Base-by-base conservation (phyloP, 2,113 vertebrate genomes). In the Epinephelus lanceolatus region DNA sequence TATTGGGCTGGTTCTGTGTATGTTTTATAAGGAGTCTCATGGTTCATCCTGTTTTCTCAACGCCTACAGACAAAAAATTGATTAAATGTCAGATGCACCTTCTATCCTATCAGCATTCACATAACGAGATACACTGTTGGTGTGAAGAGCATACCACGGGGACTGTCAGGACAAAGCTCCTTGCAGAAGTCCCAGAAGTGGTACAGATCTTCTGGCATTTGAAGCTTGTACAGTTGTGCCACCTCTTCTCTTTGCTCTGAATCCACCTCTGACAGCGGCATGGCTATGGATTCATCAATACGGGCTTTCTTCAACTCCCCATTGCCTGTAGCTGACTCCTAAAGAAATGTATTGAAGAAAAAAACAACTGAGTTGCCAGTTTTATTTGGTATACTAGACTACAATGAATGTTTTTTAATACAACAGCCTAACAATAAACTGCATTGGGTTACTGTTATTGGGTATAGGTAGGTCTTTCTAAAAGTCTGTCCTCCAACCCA, bases 151-250 rank as follows among this genome's bases (percentile, higher is more conserved):
- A 78, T 91, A 99, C 98, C 97, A 85, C 95, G 88, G 15, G 98
- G 98, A 62, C 95, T 94, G 63, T 96, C 96, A n/a, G 96, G 93
- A 85, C 94, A 83, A 66, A 97, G 93, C 0, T 95, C 94, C 78
- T 95, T 94, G 93, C 98, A 99, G 87, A 99, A 97, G 69, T 96
- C 96, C 98, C 98, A 99, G 65, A 99, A 98, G 56, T 97, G 96
- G 81, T 96, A 99, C 80, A 99, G 96, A 81, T 99, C 98, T 68
- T 97, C 97, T 30, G 98, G 98, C 92, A 98, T 95, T 3, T 93
- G 91, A 49, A 99, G 96, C 15, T 81, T 94, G 88, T 98, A 99
- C 14, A 95, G 89, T 56, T 87, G 92, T 11, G 87, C 90, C 23
- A 97, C 94, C 61, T 97, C 96, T 76, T 97, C 96, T 55, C 94